Conservation (phyloP, 2,888 invertebrate species). For the Eristalis pertinax region DNA sequence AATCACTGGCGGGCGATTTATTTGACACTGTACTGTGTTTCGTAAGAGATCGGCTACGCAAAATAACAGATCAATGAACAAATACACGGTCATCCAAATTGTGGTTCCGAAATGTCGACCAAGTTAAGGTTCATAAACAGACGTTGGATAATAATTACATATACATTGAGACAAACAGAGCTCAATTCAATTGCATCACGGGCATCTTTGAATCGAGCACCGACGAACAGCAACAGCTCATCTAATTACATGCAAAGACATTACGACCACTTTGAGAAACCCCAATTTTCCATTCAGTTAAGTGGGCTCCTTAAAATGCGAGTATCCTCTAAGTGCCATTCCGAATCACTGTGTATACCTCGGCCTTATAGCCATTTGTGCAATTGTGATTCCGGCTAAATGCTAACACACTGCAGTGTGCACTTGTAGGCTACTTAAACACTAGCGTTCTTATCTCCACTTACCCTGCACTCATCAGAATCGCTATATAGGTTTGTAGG, state of each 20-base stretch:
- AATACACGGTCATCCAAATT: no score
- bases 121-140: no score
- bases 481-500: background rate
- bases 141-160: no score
- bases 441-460: background rate
- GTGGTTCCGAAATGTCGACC: no score
- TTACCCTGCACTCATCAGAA: background rate
- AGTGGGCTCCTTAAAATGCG: background rate
- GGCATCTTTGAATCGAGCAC: background rate
- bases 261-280: background rate
- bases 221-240: background rate
- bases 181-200: background rate
- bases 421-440: background rate
- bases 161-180: no score
- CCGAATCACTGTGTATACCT: background rate
- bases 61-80: no score
- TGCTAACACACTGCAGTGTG: background rate
- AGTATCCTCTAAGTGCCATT: background rate
- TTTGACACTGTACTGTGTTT: no score
- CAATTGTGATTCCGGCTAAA: background rate
- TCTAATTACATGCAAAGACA: background rate
- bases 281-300: background rate
- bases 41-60: no score
- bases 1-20: no score
- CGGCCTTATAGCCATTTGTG: background rate